Base-by-base conservation (phyloP, 1,140 invertebrate genomes). In the Vanessa tameamea region DNA sequence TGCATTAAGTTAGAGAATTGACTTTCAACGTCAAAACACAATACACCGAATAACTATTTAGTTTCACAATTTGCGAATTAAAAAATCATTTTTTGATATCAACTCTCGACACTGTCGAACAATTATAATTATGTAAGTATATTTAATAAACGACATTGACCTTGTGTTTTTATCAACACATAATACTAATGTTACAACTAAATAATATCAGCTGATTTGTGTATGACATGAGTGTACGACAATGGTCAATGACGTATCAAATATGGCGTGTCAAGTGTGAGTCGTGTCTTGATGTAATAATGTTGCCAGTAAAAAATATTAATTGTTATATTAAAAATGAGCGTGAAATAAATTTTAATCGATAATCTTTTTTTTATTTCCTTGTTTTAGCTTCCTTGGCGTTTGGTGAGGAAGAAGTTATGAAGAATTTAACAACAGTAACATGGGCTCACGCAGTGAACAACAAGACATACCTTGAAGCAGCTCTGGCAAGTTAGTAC, bases 401-500 rank as follows among this genome's bases (percentile, higher is more conserved):
- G 37, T 77, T 71, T 31, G 81, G 84, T 43, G 85, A 92, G 61
- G 88, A 90, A 78, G 88, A 92, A 83, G 77, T 82, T 51, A 93
- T 91, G 90, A 92, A 86, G 76, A 97, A 98, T 87, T 87, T 97
- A 57, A 96, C 96, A 3, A 94, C 94, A 73, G 93, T 98, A 4
- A 96, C 94, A 23, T 98, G 97, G 97, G 95, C 95, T 8, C 97
- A 98, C 90, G 96, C 95, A 2, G 96, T 97, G 4, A 98, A 98
- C 87, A 96, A 93, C 80, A 92, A 94, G 79, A 85, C 87, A 0
- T 88, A 94, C 57, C 89, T 98, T 15, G 83, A 94, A 5, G 87
- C 93, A 11, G 95, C 95, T 66, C 86, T 98, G 51, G 78, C 87
- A 59, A 89, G 94, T 95, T 88, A 93, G 91, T 86, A 37, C 0